Percentiles rank a stretch among this genome's conserved stretches.
These are phyloP conservation scores for Monochamus alternatus DNA, from an alignment of 2,888 invertebrate genomes.

Conservation along the genomic window DNA sequence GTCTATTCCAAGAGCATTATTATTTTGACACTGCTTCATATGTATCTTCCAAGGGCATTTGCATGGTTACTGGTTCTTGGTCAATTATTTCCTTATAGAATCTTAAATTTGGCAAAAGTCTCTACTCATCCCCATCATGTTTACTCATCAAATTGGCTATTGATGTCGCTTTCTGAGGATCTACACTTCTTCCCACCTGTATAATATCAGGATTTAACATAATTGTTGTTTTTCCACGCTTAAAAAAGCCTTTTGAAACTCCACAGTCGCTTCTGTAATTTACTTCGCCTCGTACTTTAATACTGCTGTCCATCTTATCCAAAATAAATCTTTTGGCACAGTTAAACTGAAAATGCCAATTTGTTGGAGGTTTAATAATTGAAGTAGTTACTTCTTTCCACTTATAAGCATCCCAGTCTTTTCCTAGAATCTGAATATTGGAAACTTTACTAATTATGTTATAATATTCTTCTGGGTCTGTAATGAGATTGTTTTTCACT, in stretches of 20 bases:
- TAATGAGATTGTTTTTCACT: conserved; percentile 1
- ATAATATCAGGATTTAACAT: conserved; percentile 23
- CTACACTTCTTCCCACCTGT: too few relatives aligned
- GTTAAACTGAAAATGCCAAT: conserved; percentile 31
- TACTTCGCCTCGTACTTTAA: too few relatives aligned
- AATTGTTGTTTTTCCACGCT: too few relatives aligned
- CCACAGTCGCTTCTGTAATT: too few relatives aligned
- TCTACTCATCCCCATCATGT: conserved; percentile 22
- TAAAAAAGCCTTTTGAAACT: too few relatives aligned
- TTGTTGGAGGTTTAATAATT: conserved; percentile 25
- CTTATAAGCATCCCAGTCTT: conserved; percentile 28
- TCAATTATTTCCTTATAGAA: too few relatives aligned
- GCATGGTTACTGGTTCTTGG: conserved; percentile 18
- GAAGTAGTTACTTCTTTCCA: conserved; percentile 24
- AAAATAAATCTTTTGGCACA: conserved; percentile 30
- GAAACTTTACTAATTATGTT: conserved; percentile 21
- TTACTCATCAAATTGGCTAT: too few relatives aligned
- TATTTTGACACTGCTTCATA: neutral
- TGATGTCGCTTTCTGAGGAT: too few relatives aligned
- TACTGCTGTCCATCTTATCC: conserved; percentile 16
- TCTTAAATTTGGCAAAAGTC: conserved; percentile 11
- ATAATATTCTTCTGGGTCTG: conserved; percentile 19
- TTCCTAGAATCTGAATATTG: conserved; percentile 2
- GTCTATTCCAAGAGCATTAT: too few relatives aligned
- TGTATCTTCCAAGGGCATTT: neutral